Base-by-base conservation (phyloP, 2,113 vertebrate species). In the Phalacrocorax carbo region DNA sequence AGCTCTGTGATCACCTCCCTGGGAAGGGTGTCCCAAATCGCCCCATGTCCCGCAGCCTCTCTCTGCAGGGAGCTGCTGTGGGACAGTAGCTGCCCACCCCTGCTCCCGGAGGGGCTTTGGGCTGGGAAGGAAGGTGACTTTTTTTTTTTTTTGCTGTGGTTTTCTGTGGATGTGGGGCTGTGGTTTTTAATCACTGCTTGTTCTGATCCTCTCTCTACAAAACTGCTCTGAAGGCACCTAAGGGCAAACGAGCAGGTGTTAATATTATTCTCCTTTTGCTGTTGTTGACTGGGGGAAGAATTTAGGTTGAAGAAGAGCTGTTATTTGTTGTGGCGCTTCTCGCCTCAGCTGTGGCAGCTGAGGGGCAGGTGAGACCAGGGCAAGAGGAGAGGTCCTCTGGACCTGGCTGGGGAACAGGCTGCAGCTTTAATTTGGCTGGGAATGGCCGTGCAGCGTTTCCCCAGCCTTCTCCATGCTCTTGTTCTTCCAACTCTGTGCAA, bases 181-280 rank as follows among this genome's bases (percentile, higher is more conserved):
- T 4, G 8, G 38, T 61, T 93, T 88, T 95, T 91, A 85, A 90
- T 82, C 4, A 11, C 32, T 62, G 38, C 68, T 90, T 70, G 29
- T 82, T 91, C 54, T 58, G 65, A 72, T 84, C 26, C 10, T 64
- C 70, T 76, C 52, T 65, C 32, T 54, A 13, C 78, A 82, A 82
- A 96, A 86, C 73, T 51, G 49, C 80, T 94, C 79, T 60, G 75
- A 87, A 93, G 61, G 60, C 51, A 90, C 96, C 91, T 40, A 10
- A 71, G 70, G 94, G 82, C 78, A 82, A 80, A 85, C n/a, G 20
- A 64, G 72, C 85, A 88, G 88, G 73, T 83, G 73, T 93, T 93
- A 62, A 73, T 62, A 66, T 78, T 54, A 57, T 69, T 64, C 65
- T 92, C 54, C 15, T 90, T 83, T 86, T 69, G 65, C 75, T 49